Evolutionary conservation across 2,888 invertebrate species (phyloP).

Genomic region (Lagria hirta): DNA sequence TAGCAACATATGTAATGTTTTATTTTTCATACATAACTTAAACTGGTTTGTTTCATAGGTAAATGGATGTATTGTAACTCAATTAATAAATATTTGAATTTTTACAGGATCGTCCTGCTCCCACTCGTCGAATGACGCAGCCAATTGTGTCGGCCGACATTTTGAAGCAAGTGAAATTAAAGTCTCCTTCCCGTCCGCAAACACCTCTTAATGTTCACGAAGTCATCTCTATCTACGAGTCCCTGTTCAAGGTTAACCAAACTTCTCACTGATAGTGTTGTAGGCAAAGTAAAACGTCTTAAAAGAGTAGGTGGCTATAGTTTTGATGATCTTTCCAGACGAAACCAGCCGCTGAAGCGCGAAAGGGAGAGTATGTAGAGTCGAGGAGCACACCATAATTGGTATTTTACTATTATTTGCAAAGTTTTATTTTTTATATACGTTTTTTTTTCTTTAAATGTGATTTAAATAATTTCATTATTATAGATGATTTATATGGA

Average conservation of each 20-base stretch:
- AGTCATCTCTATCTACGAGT: conserved; percentile 39
- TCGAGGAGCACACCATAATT: too few species aligned
- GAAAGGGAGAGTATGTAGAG: conserved; percentile 23
- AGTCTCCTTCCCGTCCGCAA: conserved; percentile 38
- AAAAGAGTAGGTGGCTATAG: conserved; percentile 42
- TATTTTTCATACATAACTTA: too few species aligned
- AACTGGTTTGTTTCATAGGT: too few species aligned
- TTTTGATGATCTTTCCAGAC: conserved; percentile 48
- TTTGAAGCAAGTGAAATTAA: conserved; percentile 46
- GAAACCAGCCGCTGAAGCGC: conserved; percentile 23
- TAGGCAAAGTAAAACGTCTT: conserved; percentile 45
- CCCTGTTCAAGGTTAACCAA: conserved; percentile 45
- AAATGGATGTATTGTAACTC: too few species aligned
- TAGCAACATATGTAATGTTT: too few species aligned
- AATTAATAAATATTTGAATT: conserved; percentile 9
- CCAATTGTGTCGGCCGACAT: conserved; percentile 44
- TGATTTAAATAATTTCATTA: too few species aligned
- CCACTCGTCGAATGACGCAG: conserved; percentile 32
- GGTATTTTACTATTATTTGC: too few species aligned
- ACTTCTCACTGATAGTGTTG: conserved; percentile 41
- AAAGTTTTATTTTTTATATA: too few species aligned
- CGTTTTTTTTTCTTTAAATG: too few species aligned
- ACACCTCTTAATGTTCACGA: conserved; percentile 32
- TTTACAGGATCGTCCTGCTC: conserved; percentile 36
- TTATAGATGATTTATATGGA: too few species aligned